Base-by-base conservation (phyloP, 2,113 vertebrate species). In the Pyrgilauda ruficollis region DNA sequence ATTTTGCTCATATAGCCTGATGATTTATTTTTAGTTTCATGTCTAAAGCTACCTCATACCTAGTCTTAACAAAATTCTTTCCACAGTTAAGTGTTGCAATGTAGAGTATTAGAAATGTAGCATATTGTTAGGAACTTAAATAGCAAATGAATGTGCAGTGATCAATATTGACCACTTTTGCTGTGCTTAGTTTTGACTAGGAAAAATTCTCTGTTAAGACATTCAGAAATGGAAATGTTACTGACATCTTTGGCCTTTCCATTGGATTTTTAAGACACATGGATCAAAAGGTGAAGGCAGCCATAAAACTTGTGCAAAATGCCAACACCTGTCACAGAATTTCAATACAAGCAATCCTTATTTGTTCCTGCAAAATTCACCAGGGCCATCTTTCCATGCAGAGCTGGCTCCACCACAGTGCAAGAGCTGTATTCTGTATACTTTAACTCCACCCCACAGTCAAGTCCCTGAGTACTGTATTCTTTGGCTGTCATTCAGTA, bases 401-500 rank as follows among this genome's bases (percentile, higher is more conserved):
- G 43, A 66, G 33, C 37, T 23, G 67, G 37, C 37, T 90, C 24
- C 28, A 30, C 11, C 33, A 1, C 0, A 5, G n/a, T n/a, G 46
- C 33, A 67, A 66, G 58, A 73, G 23, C 30, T 17, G 24, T 43
- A 18, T 35, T 80, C 59, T 88, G 20, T 33, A 4, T 66, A 11
- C 50, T 90, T 80, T 28, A 74, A 80, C 72, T 88, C 79, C 92
- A 70, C 75, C 50, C 55, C 63, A 67, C 50, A 20, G 4, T 5
- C 1, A 80, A 92, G 67, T 81, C 80, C 55, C 76, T 84, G 19
- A 70, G 72, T 74, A 73, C 63, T 74, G 83, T 92, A 31, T 90
- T 84, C 59, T 46, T 90, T 92, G 94, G 92, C 94, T 94, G 26
- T 80, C 47, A 43, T 95, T 92, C 86, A 28, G 59, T 90, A 92